A percentile compares a stretch with the other conserved stretches of the same genome.
These are phyloP conservation scores for Rhinopomastus cyanomelas DNA, from an alignment of 2,113 vertebrate species.

Conservation along the genomic window DNA sequence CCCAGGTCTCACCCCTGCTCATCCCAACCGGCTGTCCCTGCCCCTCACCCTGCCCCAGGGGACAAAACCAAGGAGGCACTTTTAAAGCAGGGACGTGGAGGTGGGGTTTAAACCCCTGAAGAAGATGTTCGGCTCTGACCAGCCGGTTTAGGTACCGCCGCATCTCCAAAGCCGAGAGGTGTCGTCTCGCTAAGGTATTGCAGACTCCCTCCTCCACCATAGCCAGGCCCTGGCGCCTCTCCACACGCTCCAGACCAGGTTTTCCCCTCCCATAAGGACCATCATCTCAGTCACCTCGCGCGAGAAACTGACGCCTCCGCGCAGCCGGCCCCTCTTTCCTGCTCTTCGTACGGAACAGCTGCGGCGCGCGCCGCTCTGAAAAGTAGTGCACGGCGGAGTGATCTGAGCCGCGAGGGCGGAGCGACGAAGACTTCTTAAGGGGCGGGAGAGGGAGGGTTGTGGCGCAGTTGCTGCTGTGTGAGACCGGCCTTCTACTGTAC, in stretches of 20 bases:
- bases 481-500: no score
- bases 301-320: not conserved
- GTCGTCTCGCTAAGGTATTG: fast-evolving
- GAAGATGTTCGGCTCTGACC: fast-evolving
- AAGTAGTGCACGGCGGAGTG: slow-evolving; percentile 50
- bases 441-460: not conserved
- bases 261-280: not conserved
- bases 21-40: fast-evolving
- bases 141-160: fast-evolving
- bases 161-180: fast-evolving
- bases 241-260: fast-evolving
- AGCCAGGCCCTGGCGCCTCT: not conserved
- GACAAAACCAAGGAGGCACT: fast-evolving
- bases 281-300: no score
- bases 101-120: fast-evolving
- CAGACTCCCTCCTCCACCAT: fast-evolving
- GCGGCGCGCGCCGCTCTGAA: not conserved
- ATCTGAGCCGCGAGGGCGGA: not conserved
- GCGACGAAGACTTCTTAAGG: not conserved
- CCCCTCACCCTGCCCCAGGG: not conserved
- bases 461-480: not conserved
- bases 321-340: fast-evolving
- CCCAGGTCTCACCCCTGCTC: fast-evolving
- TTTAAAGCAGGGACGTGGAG: fast-evolving
- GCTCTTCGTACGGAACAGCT: fast-evolving